phyloP scores from a whole-genome alignment of 2,113 vertebrate species.

The Sylvilagus bachmani region DNA sequence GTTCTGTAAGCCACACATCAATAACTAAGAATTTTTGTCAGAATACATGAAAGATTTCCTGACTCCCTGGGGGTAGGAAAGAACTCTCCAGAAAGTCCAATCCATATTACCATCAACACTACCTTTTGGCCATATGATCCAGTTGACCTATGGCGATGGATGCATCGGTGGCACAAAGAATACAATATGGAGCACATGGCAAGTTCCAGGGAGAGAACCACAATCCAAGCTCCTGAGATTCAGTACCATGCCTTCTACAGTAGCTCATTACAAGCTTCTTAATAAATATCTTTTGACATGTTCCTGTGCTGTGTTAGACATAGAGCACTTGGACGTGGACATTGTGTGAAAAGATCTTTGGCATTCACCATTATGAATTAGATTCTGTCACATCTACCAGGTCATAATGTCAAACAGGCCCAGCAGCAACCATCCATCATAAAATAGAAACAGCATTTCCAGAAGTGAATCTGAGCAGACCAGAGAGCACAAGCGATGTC shows the following conservation, averaged over 20 bases:
- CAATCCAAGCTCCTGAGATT: neutral
- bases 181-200: accelerated
- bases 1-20: neutral
- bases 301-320: neutral
- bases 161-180: neutral
- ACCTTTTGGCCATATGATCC: neutral
- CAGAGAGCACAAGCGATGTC: neutral
- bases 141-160: accelerated
- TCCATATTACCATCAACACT: neutral
- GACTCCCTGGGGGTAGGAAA: neutral
- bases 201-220: neutral
- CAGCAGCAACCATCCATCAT: neutral
- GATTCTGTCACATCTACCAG: neutral
- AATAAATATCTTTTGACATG: neutral
- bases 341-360: neutral
- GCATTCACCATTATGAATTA: neutral
- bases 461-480: neutral
- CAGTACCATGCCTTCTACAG: neutral
- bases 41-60: neutral
- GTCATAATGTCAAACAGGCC: neutral
- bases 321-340: neutral
- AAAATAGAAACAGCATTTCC: neutral
- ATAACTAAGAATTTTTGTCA: neutral
- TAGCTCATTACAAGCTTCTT: neutral
- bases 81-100: neutral